Percentiles rank a stretch among this genome's conserved stretches.
Evolutionary conservation across 2,113 vertebrate genomes (phyloP).

Genomic region (Conger conger): DNA sequence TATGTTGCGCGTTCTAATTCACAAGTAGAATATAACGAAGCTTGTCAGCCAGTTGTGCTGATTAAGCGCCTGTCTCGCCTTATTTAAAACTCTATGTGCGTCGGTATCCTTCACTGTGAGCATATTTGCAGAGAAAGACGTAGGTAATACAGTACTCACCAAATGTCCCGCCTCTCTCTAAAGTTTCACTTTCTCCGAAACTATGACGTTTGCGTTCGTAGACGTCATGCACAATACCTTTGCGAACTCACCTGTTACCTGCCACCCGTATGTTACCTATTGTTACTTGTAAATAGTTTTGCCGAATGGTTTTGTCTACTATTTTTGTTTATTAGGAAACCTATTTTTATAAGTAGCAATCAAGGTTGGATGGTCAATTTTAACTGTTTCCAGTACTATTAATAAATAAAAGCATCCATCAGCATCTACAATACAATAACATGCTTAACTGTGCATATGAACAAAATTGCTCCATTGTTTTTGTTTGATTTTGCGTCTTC

Average conservation of each 20-base stretch:
- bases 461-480: no score
- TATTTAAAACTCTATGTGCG: background rate
- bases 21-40: background rate
- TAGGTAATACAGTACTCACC: background rate
- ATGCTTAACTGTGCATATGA: background rate
- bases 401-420: background rate
- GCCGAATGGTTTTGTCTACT: no score
- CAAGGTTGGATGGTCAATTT: no score
- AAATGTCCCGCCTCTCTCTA: background rate
- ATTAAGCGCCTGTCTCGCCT: background rate
- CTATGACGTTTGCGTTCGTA: conserved; percentile 7
- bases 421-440: background rate
- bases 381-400: no score
- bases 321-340: no score
- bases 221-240: background rate
- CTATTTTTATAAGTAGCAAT: no score
- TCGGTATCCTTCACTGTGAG: background rate
- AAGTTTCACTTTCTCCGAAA: background rate
- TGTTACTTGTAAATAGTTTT: no score
- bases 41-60: no score
- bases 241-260: background rate
- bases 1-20: no score
- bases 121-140: background rate
- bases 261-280: no score
- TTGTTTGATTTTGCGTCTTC: no score